Conservation (phyloP, 2,797 vertebrate genomes). For the Dendrocincla tyrannina region DNA sequence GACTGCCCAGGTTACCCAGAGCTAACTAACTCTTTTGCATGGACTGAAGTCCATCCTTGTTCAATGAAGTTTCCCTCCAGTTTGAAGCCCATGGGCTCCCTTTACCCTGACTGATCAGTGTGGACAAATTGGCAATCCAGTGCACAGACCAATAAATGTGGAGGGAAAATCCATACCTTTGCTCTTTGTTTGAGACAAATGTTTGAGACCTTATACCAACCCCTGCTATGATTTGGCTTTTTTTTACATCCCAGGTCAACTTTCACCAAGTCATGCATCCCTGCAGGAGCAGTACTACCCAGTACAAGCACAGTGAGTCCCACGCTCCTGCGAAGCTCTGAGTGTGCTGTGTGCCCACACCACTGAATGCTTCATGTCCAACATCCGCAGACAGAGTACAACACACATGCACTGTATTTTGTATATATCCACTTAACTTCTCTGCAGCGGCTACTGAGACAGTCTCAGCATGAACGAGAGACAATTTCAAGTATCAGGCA, state of each 20-base stretch:
- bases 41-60: background rate
- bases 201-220: background rate
- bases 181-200: too few species aligned
- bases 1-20: background rate
- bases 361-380: background rate
- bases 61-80: background rate
- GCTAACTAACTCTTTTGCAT: background rate
- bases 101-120: background rate
- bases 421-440: background rate
- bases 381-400: background rate
- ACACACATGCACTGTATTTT: fast-evolving
- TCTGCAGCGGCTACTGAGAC: background rate
- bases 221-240: background rate
- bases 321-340: background rate
- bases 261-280: background rate
- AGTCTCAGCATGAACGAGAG: background rate
- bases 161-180: background rate
- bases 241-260: too few species aligned
- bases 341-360: background rate
- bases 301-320: fast-evolving
- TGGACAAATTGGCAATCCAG: background rate
- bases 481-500: background rate
- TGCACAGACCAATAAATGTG: background rate
- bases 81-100: background rate
- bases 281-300: background rate